Evolutionary conservation across 2,888 invertebrate genomes (phyloP), one percentile per base, ranked within the genome.

Genomic region (Melipona beecheii): DNA sequence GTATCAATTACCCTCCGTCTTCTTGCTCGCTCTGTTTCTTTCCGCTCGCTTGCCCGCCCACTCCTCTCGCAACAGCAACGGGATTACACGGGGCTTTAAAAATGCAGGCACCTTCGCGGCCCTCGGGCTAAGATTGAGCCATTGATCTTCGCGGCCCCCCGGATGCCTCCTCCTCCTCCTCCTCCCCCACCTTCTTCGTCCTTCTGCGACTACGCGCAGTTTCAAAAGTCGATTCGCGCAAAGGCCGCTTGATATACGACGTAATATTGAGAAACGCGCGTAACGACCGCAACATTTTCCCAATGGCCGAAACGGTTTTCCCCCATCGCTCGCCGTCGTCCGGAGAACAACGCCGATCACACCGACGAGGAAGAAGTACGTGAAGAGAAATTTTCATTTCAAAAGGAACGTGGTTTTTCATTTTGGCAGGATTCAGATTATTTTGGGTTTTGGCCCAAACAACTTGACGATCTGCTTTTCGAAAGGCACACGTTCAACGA

Each of bases 1-100:
- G 86, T 90, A 90, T 90, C 88, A 89, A 90, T 91, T 90, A 89
- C 86, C 75, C 84, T 81, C 86, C 54, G 75, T 80, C 72, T 88
- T 78, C 80, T 43, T 64, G 71, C 66, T 60, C 52, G 64, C 21
- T 31, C 43, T 60, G 27, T 73, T 76, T 74, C 74, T 77, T 80
- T 75, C 66, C 64, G 43, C 68, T 71, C 62, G 56, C 54, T 74
- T 68, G n/a, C 43, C 31, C 15, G 13, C 43, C 43, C n/a, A 15
- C 36, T 43, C 43, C 5, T 68, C 24, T 24, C 24, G 21, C 36
- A 31, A 24, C 17, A 49, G 62, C 52, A 66, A 70, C 54, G 27
- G 81, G 84, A 86, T 88, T 72, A 71, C 76, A 76, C 70, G 81
- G n/a, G 2, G 24, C 78, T 78, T 86, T 82, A 81, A 85, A 85